phyloP scores from a whole-genome alignment of 2,797 vertebrate species.

The Sternotherus odoratus region DNA sequence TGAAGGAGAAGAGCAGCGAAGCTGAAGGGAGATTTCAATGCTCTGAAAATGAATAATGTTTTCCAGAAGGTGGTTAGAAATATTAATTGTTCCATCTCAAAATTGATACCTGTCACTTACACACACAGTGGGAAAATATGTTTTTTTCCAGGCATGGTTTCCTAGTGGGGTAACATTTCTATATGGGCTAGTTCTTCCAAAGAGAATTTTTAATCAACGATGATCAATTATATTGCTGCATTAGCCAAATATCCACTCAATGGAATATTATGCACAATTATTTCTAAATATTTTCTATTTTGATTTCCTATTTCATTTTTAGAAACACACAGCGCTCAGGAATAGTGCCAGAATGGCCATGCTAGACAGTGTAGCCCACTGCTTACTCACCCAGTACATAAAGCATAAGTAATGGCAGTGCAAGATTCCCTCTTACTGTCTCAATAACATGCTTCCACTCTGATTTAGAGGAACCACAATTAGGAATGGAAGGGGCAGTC shows the following conservation, averaged over 20 bases:
- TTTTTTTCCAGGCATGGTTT: background rate
- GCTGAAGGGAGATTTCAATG: constrained; percentile 24
- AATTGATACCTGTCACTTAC: constrained; percentile 27
- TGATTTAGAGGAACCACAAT: background rate
- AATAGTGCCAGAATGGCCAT: constrained; percentile 1
- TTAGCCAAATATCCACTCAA: background rate
- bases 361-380: background rate
- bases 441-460: background rate
- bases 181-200: background rate
- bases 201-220: background rate
- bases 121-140: background rate
- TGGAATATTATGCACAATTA: background rate
- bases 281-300: constrained; percentile 26
- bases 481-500: background rate
- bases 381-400: background rate
- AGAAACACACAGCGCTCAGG: constrained; percentile 18
- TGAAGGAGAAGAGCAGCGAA: background rate
- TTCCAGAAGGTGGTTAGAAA: constrained; percentile 14
- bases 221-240: background rate
- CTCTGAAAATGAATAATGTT: background rate
- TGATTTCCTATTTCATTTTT: background rate
- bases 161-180: constrained; percentile 5
- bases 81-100: background rate
- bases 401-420: background rate
- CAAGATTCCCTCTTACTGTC: background rate